These are phyloP conservation scores for Fissipunctia ypsillon DNA, from an alignment of 2,888 invertebrate genomes.

Conservation along the genomic window DNA sequence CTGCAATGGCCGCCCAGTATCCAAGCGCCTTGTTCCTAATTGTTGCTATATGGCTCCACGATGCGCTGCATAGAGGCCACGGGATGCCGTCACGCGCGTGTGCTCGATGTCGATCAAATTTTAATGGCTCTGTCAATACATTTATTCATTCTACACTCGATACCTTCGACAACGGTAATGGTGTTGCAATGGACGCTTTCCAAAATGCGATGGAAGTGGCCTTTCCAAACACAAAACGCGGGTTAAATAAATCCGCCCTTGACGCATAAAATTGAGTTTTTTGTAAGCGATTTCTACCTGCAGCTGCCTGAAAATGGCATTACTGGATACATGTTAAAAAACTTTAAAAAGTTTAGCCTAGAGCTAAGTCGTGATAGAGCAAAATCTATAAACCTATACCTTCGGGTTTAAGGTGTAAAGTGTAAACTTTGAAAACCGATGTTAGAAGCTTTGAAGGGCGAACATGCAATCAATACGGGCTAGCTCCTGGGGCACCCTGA, in stretches of 20 bases:
- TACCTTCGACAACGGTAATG: constrained; percentile 68
- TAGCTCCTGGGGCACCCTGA: constrained; percentile 48
- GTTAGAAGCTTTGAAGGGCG: constrained; percentile 15
- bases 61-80: constrained; percentile 73
- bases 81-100: constrained; percentile 78
- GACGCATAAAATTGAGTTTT: not conserved
- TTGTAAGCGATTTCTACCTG: not conserved
- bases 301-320: not conserved
- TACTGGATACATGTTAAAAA: not conserved
- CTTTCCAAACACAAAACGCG: constrained; percentile 21
- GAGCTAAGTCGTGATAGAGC: not conserved
- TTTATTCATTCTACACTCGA: constrained; percentile 71
- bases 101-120: constrained; percentile 78
- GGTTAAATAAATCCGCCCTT: not conserved
- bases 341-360: not conserved
- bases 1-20: constrained; percentile 37
- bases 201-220: constrained; percentile 61
- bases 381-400: not conserved
- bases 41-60: constrained; percentile 64
- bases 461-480: constrained; percentile 24
- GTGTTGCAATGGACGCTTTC: constrained; percentile 72
- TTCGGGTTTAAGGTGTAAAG: not conserved
- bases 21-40: constrained; percentile 57
- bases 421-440: constrained; percentile 9
- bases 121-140: constrained; percentile 76